Evolutionary conservation across 2,113 vertebrate genomes (phyloP), one percentile per base, ranked within the genome.

Genomic region (Bufo bufo): DNA sequence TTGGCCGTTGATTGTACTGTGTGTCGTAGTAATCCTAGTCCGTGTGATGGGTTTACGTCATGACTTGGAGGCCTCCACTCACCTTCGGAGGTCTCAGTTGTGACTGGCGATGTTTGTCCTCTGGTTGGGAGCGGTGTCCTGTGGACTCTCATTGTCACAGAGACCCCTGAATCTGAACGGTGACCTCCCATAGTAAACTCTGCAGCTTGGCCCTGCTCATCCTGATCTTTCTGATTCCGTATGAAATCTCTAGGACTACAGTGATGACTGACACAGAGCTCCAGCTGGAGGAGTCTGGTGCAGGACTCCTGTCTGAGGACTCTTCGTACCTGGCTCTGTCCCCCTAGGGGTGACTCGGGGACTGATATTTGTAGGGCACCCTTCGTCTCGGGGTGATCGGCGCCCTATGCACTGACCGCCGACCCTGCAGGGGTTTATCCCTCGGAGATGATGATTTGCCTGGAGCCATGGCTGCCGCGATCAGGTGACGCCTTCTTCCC

Each of bases 401-500:
- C 47, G 17, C 72, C 72, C 45, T 75, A 50, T 75, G 50, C 20
- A 49, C 72, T 74, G 2, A 14, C 1, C 47, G 3, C 7, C 4
- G 4, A 65, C 43, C 7, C 7, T 69, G n/a, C 45, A 4, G 72
- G 72, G 72, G 43, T 19, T 75, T 49, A 8, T 75, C 71, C 33
- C 66, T 75, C 7, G 45, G 43, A 74, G 71, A 74, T 19, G 45
- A 50, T 49, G 69, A 74, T 43, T 74, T 49, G 45, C 72, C 72
- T 75, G 72, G 17, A 49, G 72, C 72, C 45, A 17, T 75, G 72
- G 49, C 72, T 1, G 72, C 14, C 20, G 72, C 20, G 72, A 75
- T 59, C 50, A 87, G 78, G 79, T 61, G 78, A 82, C 6, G 74
- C 13, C 58, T 17, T 59, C 65, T 23, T 56, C 65, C 78, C 78